Base-by-base conservation (phyloP, 2,888 invertebrate genomes). In the Alcis repandata region DNA sequence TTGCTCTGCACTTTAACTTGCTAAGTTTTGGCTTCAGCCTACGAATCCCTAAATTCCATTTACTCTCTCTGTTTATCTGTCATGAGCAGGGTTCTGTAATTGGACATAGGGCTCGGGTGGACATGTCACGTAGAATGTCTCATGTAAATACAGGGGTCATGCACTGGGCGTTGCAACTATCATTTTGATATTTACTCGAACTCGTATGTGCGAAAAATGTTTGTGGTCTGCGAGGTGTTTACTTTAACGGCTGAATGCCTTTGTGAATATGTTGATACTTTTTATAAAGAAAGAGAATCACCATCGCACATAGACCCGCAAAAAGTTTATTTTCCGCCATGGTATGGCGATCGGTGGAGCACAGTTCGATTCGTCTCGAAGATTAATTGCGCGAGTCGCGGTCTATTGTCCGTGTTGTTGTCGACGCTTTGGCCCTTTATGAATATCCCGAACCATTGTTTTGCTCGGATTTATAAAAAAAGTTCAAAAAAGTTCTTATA, bases 381-480 rank as follows among this genome's bases (percentile, higher is more conserved):
- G 91, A 91, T 91, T 91, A 90, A 91, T 91, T 88, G 90, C 88
- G 81, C 80, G 77, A 83, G 87, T 88, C 87, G 84, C 72, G 76
- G 59, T 72, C 88, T 80, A 88, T 90, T 90, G 90, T 89, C 80
- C 80, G 79, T 67, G 72, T 80, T 86, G 85, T 82, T 89, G 88
- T 89, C 85, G 88, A 85, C 87, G 87, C 81, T 84, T 87, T 84
- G 76, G 80, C 83, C 86, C 87, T 89, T 90, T 87, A 90, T 89
- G 85, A 89, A 89, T 86, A 84, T 85, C 86, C 77, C 82, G 73
- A 77, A 79, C 87, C 87, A 91, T 91, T 91, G 91, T 91, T 91
- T 90, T 88, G 87, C 77, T 74, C 81, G 86, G 85, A 84, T 87
- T 90, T 85, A 83, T 81, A 86, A 90, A 89, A 88, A 90, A 88